phyloP scores from a whole-genome alignment of 2,888 invertebrate species.

The Tanaodytes sp. region DNA sequence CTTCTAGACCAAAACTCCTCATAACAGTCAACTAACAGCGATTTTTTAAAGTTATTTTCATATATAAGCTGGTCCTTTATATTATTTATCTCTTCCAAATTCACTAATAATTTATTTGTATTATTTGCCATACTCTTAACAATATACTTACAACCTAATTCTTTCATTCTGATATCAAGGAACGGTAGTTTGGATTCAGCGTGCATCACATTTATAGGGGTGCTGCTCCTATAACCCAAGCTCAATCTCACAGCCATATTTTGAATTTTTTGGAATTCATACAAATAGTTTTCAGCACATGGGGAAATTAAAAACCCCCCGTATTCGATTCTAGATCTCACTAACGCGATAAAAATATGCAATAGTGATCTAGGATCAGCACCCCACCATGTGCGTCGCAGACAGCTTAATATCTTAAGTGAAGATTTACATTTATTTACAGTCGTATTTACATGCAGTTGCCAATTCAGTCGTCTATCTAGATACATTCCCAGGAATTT shows the following conservation, averaged over 20 bases:
- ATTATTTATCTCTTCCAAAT: conserved; percentile 11
- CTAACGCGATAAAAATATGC: conserved; percentile 8
- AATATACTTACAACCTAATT: conserved; percentile 23
- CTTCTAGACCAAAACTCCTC: conserved; percentile 5
- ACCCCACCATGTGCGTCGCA: conserved; percentile 38
- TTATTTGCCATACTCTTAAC: conserved; percentile 18
- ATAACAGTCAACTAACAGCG: conserved; percentile 16
- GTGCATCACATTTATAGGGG: conserved; percentile 37
- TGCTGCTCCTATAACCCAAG: conserved; percentile 42
- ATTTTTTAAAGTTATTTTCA: conserved; percentile 31
- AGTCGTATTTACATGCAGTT: conserved; percentile 13
- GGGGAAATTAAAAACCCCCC: conserved; percentile 30
- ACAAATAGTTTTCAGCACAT: background rate
- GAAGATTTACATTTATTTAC: conserved; percentile 10
- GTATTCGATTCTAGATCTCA: conserved; percentile 32
- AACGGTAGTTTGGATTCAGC: conserved; percentile 35
- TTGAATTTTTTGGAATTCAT: conserved; percentile 31
- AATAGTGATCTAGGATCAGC: conserved; percentile 20
- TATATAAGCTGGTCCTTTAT: conserved; percentile 1
- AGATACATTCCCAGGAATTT: conserved; percentile 35
- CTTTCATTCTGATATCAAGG: conserved; percentile 21
- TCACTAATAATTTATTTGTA: background rate
- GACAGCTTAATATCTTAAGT: conserved; percentile 28
- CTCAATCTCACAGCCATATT: conserved; percentile 33
- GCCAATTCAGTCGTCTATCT: conserved; percentile 32